phyloP scores from a whole-genome alignment of 2,113 vertebrate species.

The Leucoraja erinaceus region DNA sequence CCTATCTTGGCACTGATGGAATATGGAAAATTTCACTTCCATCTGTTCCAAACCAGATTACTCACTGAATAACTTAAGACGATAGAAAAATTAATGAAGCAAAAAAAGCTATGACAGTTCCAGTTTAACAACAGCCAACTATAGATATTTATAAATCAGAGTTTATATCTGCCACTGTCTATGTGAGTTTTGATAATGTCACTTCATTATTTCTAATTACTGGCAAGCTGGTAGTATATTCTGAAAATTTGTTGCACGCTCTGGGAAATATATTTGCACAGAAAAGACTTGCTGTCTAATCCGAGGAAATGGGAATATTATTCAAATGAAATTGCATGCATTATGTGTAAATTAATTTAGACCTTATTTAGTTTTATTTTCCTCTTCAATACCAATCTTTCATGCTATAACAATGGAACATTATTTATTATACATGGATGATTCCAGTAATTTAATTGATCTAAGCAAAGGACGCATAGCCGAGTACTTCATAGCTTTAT shows the following conservation, averaged over 20 bases:
- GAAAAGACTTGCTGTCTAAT: neutral
- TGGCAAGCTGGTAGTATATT: neutral
- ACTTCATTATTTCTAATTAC: slow-evolving; percentile 31
- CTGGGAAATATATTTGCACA: neutral
- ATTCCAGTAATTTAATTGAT: neutral
- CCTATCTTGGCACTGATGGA: neutral
- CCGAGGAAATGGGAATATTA: neutral
- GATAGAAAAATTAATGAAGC: slow-evolving; percentile 22
- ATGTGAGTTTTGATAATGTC: slow-evolving; percentile 7
- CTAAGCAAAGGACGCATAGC: neutral
- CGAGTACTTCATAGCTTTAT: neutral
- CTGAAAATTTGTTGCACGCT: neutral
- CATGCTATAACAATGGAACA: neutral
- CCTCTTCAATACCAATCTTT: neutral
- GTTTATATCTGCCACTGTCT: slow-evolving; percentile 10
- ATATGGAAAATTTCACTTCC: slow-evolving; percentile 15
- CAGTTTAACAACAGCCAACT: neutral
- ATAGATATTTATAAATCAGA: slow-evolving; percentile 17
- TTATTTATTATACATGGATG: neutral
- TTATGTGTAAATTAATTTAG: neutral
- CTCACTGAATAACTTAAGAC: slow-evolving; percentile 27
- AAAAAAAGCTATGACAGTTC: neutral
- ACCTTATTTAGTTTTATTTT: neutral
- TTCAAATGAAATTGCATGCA: slow-evolving; percentile 2
- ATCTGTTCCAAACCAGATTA: slow-evolving; percentile 13